phyloP scores from a whole-genome alignment of 2,113 vertebrate genomes.

The Sylvia atricapilla region DNA sequence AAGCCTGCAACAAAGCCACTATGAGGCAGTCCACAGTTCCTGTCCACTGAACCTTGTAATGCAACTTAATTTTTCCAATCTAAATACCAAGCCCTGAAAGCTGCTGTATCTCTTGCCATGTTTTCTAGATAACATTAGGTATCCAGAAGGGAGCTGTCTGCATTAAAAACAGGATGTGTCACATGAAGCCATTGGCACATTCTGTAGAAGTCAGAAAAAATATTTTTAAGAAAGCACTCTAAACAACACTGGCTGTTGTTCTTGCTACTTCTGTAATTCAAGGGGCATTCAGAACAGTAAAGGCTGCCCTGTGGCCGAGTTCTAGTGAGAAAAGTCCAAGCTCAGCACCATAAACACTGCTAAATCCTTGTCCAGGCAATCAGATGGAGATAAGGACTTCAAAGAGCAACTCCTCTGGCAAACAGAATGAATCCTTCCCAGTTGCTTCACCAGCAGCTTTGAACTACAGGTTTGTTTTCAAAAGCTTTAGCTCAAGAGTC shows the following conservation, averaged over 20 bases:
- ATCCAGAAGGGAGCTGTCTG: constrained; percentile 49
- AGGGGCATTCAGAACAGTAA: neutral
- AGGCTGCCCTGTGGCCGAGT: neutral
- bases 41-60: constrained; percentile 48
- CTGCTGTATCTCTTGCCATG: constrained; percentile 25
- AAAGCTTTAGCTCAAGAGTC: neutral
- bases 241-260: neutral
- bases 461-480: neutral
- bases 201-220: neutral
- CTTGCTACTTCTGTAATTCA: neutral
- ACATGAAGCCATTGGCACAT: constrained; percentile 37
- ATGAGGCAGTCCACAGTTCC: constrained; percentile 10
- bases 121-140: neutral
- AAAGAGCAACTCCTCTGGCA: neutral
- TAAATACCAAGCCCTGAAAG: constrained; percentile 59
- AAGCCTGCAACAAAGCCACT: constrained; percentile 46
- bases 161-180: constrained; percentile 46
- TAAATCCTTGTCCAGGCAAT: neutral
- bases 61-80: constrained; percentile 63
- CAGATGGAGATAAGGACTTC: neutral
- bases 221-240: neutral
- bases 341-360: neutral
- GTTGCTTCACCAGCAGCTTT: neutral
- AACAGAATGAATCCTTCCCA: neutral
- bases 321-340: neutral